phyloP scores from a whole-genome alignment of 2,113 vertebrate species.

The Triplophysa siluroides region DNA sequence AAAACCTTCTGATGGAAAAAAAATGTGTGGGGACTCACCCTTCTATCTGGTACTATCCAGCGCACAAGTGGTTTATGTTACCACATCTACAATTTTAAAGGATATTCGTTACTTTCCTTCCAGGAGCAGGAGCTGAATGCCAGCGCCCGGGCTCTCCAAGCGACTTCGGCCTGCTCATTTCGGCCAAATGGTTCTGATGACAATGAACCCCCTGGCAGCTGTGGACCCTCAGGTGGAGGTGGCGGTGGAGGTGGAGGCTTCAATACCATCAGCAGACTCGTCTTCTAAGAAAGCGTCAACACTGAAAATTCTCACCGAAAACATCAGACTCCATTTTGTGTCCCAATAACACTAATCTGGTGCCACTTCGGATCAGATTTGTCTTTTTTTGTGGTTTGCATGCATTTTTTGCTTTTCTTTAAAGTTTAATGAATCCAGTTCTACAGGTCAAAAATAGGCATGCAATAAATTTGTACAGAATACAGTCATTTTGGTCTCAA shows the following conservation, averaged over 20 bases:
- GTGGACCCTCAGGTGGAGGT: conserved; percentile 92
- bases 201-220: conserved; percentile 96
- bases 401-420: conserved; percentile 52
- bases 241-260: conserved; percentile 88
- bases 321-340: conserved; percentile 29
- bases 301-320: conserved; percentile 40
- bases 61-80: too few species aligned
- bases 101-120: neutral
- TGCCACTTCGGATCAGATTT: conserved; percentile 33
- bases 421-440: conserved; percentile 46
- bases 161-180: conserved; percentile 91
- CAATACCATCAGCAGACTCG: conserved; percentile 90
- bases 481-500: conserved; percentile 64
- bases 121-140: conserved; percentile 97
- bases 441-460: conserved; percentile 44
- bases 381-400: conserved; percentile 60
- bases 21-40: too few species aligned
- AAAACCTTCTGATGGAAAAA: too few species aligned
- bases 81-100: too few species aligned
- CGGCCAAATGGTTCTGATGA: conserved; percentile 95
- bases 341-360: conserved; percentile 1
- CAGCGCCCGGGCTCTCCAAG: conserved; percentile 90
- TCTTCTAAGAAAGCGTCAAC: conserved; percentile 80
- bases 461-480: conserved; percentile 73
- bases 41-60: too few species aligned